Base-by-base conservation (phyloP, 2,113 vertebrate species). In the Megaceryle torquata region DNA sequence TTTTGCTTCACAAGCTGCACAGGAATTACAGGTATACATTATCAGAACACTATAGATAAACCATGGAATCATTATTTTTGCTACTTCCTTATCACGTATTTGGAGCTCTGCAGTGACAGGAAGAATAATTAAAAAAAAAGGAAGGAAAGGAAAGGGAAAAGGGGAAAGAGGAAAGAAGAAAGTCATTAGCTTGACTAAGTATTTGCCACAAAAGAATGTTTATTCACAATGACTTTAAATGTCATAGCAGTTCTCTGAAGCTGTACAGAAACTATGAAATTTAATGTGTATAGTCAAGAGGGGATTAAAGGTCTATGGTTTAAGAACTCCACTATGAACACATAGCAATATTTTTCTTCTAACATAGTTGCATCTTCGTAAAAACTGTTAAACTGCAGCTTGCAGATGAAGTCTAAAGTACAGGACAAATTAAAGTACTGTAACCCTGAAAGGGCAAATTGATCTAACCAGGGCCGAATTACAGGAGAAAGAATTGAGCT, bases 401-500 rank as follows among this genome's bases (percentile, higher is more conserved):
- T 79, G 31, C 3, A 10, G 64, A 69, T 41, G 35, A 80, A 93
- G 65, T 78, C 37, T 86, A 21, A 92, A 82, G 17, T 31, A 78
- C 48, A 69, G 57, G 57, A 18, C 72, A 93, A 90, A 89, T 59
- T 63, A 25, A 89, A 87, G 51, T 74, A 83, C 5, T 16, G 61
- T 72, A 95, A 79, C 25, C 44, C 75, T 78, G 78, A 95, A 91
- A 93, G 71, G 43, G 33, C 83, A 88, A 93, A 82, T 76, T 78
- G 54, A 46, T 78, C 70, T 92, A 95, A 75, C 26, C n/a, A 82
- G 31, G 3, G 5, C 81, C 82, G n/a, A 64, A 82, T 94, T 91
- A 64, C 35, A 95, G 83, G 78, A 76, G 78, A 90, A 91, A 86
- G 19, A 84, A 80, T 7, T 82, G 81, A 80, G 39, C 65, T 94